Conservation (phyloP, 2,797 vertebrate genomes). For the Fratercula arctica region DNA sequence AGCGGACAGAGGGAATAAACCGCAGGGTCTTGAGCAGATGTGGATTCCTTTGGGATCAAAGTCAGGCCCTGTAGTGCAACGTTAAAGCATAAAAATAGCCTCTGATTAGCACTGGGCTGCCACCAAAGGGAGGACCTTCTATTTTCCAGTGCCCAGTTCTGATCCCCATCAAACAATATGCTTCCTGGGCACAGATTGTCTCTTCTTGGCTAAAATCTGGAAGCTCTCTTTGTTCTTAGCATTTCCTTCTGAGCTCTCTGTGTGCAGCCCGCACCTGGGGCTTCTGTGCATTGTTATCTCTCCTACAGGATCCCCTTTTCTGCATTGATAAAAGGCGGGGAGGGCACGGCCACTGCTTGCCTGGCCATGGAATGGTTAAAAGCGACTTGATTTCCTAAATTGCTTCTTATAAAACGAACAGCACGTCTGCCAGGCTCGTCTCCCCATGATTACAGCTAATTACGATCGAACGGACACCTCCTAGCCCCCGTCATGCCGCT, state of each 20-base stretch:
- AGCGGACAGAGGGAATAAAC: not conserved
- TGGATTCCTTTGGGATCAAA: not conserved
- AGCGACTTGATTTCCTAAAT: slow-evolving; percentile 84
- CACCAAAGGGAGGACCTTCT: not conserved
- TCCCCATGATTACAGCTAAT: slow-evolving; percentile 96
- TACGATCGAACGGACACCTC: slow-evolving; percentile 92
- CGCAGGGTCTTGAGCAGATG: not conserved
- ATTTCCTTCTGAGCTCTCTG: not conserved
- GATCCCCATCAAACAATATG: fast-evolving
- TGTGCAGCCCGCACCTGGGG: not conserved
- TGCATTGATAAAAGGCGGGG: fast-evolving
- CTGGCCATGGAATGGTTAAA: slow-evolving; percentile 79
- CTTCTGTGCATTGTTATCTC: fast-evolving
- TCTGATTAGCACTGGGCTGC: not conserved
- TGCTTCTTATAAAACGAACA: slow-evolving; percentile 84
- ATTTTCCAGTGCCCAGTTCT: not conserved
- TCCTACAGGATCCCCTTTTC: fast-evolving
- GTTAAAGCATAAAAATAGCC: not conserved
- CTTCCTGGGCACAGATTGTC: not conserved
- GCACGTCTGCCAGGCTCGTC: slow-evolving; percentile 81
- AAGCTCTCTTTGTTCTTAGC: not conserved
- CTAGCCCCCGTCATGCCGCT: slow-evolving; percentile 90
- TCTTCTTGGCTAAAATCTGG: not conserved
- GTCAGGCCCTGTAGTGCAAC: not conserved
- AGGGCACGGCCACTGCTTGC: not conserved